Base-by-base conservation (phyloP, 92 coral and sea anemone species). In the Zoanthus sociatus region DNA sequence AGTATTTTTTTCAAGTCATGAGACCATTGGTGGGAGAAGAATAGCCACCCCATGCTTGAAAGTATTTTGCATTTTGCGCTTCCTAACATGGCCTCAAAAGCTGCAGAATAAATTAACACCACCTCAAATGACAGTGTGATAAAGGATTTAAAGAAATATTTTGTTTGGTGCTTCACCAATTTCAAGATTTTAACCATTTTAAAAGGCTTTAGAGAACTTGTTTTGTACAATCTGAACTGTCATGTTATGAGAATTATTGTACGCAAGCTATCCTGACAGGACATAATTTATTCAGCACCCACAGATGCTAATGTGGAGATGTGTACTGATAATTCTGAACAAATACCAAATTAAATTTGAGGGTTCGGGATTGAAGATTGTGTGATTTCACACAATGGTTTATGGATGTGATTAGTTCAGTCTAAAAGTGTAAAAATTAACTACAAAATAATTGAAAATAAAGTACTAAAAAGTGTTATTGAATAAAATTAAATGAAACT, bases 281-380 rank as follows among this genome's bases (percentile, higher is more conserved):
- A 42, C 0, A 14, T 67, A 1, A 67, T 67, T 67, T 67, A 67
- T 18, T 67, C 72, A 67, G 21, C 72, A 67, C 21, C 72, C 14
- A 67, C 72, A 67, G 44, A 21, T 21, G 72, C 72, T 67, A 67
- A 67, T 67, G 72, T 20, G 72, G 37, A 67, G 37, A 67, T 67
- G 72, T 67, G 72, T 67, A 66, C 32, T 7, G 33, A 66, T 66
- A 66, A 66, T 66, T 66, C 71, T 66, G 71, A 66, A 67, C 72
- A 67, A n/a, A 67, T 18, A 21, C 37, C 72, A 26, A 67, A 7
- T 18, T 67, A 67, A 18, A 42, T 67, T 67, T 67, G 18, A 1
- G 71, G 2, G 33, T 67, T 67, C 37, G 33, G 71, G 71, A 26
- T 66, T 66, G 33, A 66, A 66, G 71, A 18, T 66, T 66, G 26